Evolutionary conservation across 2,888 invertebrate species (phyloP).

Genomic region (Anticlea derivata): DNA sequence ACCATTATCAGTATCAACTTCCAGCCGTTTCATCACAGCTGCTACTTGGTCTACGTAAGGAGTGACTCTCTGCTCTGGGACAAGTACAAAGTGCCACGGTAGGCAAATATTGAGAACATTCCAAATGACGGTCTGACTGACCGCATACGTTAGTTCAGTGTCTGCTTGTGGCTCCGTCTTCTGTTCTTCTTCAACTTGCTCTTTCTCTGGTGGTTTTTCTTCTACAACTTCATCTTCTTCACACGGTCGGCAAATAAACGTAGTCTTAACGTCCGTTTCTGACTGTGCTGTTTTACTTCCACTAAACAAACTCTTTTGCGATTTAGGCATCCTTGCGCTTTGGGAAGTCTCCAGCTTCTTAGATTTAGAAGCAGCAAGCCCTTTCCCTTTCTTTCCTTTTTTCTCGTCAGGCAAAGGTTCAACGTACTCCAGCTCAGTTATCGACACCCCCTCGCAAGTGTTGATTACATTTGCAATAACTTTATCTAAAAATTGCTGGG

Average conservation of each 20-base stretch:
- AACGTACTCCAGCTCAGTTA: conserved; percentile 61
- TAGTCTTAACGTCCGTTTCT: conserved; percentile 54
- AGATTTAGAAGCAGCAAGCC: conserved; percentile 32
- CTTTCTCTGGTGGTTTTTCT: conserved; percentile 50
- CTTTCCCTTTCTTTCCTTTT: conserved; percentile 58
- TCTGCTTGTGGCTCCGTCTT: conserved; percentile 52
- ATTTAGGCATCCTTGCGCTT: conserved; percentile 57
- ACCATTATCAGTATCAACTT: conserved; percentile 64
- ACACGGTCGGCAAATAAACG: conserved; percentile 68
- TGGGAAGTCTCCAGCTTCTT: conserved; percentile 54
- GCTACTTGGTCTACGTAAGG: conserved; percentile 56
- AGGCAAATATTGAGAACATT: conserved; percentile 67
- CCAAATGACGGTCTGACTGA: conserved; percentile 68
- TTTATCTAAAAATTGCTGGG: conserved; percentile 57
- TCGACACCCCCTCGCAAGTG: conserved; percentile 63
- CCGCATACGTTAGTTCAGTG: conserved; percentile 59
- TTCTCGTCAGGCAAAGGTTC: conserved; percentile 51
- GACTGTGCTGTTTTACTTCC: conserved; percentile 54
- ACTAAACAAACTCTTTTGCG: conserved; percentile 42
- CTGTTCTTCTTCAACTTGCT: conserved; percentile 54
- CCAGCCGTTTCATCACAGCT: conserved; percentile 53
- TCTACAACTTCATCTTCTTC: conserved; percentile 52
- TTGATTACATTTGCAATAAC: conserved; percentile 59
- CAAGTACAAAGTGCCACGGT: conserved; percentile 68
- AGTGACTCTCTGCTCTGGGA: conserved; percentile 58